Conservation (phyloP, 2,797 vertebrate species). For the Epinephelus malabaricus region DNA sequence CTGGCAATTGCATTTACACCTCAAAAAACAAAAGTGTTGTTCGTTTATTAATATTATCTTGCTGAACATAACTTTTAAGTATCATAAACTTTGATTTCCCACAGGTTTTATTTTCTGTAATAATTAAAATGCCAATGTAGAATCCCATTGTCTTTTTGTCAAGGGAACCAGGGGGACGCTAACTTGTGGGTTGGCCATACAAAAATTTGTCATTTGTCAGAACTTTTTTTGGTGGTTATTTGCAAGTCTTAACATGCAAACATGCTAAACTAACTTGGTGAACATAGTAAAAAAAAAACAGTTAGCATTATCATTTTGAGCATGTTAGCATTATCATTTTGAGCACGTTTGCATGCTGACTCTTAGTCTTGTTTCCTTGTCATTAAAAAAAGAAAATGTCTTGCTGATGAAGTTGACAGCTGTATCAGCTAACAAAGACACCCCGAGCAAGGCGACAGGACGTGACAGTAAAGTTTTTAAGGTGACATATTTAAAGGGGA, state of each 20-base stretch:
- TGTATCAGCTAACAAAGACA: conserved; percentile 19
- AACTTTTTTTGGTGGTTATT: neutral
- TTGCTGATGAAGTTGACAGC: neutral
- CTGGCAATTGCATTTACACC: too few species aligned
- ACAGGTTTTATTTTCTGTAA: too few species aligned
- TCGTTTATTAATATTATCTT: too few species aligned
- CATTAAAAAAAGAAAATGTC: neutral
- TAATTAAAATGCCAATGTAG: too few species aligned
- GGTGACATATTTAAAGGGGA: conserved; percentile 32
- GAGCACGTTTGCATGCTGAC: neutral
- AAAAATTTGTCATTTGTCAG: too few species aligned
- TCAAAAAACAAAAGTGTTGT: too few species aligned
- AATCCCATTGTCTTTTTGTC: too few species aligned
- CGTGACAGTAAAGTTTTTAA: conserved; percentile 11
- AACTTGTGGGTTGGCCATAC: too few species aligned
- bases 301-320: neutral
- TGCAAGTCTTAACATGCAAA: neutral
- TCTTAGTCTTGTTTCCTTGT: neutral
- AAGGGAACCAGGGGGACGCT: too few species aligned
- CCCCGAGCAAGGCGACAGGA: neutral
- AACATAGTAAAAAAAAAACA: neutral
- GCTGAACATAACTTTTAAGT: too few species aligned
- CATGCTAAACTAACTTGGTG: neutral
- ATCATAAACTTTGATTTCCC: too few species aligned
- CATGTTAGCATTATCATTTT: neutral